These are phyloP conservation scores for Oedothorax gibbosus DNA, from an alignment of 1,140 invertebrate species.

Conservation along the genomic window DNA sequence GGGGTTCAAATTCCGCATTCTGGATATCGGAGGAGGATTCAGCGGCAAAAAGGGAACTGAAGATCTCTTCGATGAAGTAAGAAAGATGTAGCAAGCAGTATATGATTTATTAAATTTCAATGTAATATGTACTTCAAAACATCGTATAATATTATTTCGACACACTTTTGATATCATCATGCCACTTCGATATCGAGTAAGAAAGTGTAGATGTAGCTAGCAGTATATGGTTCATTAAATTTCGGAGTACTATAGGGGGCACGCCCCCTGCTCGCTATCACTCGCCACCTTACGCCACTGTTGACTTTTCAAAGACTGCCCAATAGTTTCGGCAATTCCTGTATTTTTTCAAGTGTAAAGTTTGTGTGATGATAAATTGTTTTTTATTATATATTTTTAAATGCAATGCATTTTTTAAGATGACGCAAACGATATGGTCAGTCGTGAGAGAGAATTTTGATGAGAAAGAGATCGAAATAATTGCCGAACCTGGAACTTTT, in stretches of 20 bases:
- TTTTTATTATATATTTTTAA: not conserved
- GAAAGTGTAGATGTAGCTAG: no score
- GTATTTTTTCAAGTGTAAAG: not conserved
- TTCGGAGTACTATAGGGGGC: no score
- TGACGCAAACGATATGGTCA: conserved; percentile 79
- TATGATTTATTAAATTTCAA: not conserved
- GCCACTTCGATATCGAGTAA: not conserved
- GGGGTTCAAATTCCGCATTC: conserved; percentile 78
- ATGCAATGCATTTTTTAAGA: conserved; percentile 69
- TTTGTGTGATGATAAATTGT: not conserved
- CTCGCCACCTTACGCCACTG: no score
- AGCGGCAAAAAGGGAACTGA: conserved; percentile 72
- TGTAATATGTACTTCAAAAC: not conserved
- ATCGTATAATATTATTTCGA: not conserved
- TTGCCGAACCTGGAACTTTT: conserved; percentile 96
- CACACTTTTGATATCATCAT: no score
- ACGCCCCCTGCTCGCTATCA: no score
- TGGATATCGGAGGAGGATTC: conserved; percentile 92
- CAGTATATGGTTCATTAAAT: no score
- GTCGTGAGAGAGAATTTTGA: conserved; percentile 87
- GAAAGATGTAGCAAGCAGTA: not conserved
- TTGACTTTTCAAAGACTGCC: no score
- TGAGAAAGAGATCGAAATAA: conserved; percentile 81
- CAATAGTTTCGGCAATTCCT: not conserved
- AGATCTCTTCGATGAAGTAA: conserved; percentile 15